A percentile compares a stretch with the other conserved stretches of the same genome.
Evolutionary conservation across 2,113 vertebrate species (phyloP).

Genomic region (Cariama cristata): DNA sequence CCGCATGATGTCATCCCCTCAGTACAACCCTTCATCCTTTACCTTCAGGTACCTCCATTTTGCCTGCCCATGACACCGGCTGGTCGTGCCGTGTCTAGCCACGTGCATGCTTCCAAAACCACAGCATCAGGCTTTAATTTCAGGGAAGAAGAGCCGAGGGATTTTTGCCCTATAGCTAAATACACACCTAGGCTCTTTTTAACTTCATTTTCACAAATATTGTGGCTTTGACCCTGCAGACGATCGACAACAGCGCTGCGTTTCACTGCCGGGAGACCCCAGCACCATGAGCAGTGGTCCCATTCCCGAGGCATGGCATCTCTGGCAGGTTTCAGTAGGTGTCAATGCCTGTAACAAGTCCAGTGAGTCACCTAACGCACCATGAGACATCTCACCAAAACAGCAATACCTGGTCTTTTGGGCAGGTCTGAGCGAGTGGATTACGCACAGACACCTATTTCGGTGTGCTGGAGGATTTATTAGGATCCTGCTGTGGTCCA

Average conservation of each 20-base stretch:
- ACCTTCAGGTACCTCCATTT: neutral
- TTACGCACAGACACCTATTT: neutral
- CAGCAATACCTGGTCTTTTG: neutral
- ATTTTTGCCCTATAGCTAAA: neutral
- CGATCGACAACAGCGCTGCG: neutral
- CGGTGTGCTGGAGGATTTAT: neutral
- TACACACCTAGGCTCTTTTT: neutral
- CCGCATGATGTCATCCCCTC: neutral
- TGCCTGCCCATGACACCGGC: neutral
- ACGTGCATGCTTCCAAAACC: rapidly evolving
- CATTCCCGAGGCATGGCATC: neutral
- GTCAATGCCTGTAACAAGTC: neutral
- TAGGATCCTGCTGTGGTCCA: neutral
- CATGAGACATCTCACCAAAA: rapidly evolving
- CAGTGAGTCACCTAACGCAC: neutral
- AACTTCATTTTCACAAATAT: neutral
- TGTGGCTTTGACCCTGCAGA: neutral
- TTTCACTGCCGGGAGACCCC: neutral
- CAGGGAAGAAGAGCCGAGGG: neutral
- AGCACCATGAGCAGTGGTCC: neutral
- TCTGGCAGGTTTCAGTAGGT: neutral
- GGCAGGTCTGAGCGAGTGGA: neutral
- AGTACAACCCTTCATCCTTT: neutral
- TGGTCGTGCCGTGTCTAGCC: neutral
- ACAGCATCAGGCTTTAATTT: neutral